A percentile compares a stretch with the other conserved stretches of the same genome.
Evolutionary conservation across 2,888 invertebrate genomes (phyloP).

Genomic region (Plebejus anna): DNA sequence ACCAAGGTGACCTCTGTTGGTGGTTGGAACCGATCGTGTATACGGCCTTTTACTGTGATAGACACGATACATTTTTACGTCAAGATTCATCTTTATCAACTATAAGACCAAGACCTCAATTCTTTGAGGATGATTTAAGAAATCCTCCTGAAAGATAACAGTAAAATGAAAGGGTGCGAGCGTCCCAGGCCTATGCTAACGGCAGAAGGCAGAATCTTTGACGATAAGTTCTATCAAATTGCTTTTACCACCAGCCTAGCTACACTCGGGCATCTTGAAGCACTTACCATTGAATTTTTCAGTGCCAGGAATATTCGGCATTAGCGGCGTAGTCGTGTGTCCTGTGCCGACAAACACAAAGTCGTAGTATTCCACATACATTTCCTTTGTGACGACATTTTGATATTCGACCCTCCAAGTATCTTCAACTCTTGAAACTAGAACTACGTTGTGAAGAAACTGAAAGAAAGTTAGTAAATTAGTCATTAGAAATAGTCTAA

Average conservation of each 20-base stretch:
- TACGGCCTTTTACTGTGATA: no score
- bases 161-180: no score
- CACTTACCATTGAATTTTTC: conserved; percentile 60
- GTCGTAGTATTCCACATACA: conserved; percentile 77
- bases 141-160: no score
- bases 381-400: conserved; percentile 52
- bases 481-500: no score
- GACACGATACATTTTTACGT: neutral
- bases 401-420: conserved; percentile 60
- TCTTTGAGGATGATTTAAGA: no score
- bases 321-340: conserved; percentile 67
- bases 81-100: neutral
- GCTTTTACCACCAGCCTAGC: no score
- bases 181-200: no score
- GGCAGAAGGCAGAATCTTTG: no score
- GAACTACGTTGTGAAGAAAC: conserved; percentile 61
- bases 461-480: conserved; percentile 40
- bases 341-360: conserved; percentile 85
- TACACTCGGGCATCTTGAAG: neutral
- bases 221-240: no score
- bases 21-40: no score
- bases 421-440: conserved; percentile 50
- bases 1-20: no score
- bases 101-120: no score
- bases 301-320: conserved; percentile 58